Evolutionary conservation across 1,140 invertebrate genomes (phyloP), one percentile per base, ranked within the genome.

Genomic region (Trinorchestia longiramus): DNA sequence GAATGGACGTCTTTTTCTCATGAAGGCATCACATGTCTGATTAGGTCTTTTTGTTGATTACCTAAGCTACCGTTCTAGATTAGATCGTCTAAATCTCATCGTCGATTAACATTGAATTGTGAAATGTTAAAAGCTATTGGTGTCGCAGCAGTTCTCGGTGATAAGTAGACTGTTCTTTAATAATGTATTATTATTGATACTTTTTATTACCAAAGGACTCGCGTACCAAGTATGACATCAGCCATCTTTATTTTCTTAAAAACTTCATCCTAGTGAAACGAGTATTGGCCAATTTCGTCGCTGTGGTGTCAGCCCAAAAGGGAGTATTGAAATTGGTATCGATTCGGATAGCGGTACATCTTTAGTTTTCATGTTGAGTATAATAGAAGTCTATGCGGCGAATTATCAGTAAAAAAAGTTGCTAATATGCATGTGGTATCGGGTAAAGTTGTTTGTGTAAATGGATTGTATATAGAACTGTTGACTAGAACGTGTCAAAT

Each of bases 361-460:
- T 28, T 28, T 23, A 77, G 1, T 77, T 77, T 77, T 77, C 3
- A 36, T 77, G 11, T 77, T 77, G 11, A 77, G 6, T 3, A 36
- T 77, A 77, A 77, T 23, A 77, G 11, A 77, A 77, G 15, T 11
- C 36, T 36, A 77, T 77, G 11, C 36, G 28, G 11, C 28, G 62
- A 77, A 15, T 77, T 77, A 77, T 77, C 11, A 77, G 62, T 77
- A 28, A 77, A 77, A 77, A 77, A 77, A 77, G 62, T 77, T 77
- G 28, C 15, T 36, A 36, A 77, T 77, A 77, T 77, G 28, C 62
- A 41, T 90, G 88, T 90, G 88, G 88, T 90, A 90, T 42, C 15
- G 8, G 88, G 88, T 90, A 90, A 90, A 42, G 88, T 90, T 90
- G 41, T 90, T 90, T 43, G 88, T 90, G 88, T 43, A 90, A 41